These are phyloP conservation scores for Oryzias woworae DNA, from an alignment of 2,113 vertebrate genomes.

Conservation along the genomic window DNA sequence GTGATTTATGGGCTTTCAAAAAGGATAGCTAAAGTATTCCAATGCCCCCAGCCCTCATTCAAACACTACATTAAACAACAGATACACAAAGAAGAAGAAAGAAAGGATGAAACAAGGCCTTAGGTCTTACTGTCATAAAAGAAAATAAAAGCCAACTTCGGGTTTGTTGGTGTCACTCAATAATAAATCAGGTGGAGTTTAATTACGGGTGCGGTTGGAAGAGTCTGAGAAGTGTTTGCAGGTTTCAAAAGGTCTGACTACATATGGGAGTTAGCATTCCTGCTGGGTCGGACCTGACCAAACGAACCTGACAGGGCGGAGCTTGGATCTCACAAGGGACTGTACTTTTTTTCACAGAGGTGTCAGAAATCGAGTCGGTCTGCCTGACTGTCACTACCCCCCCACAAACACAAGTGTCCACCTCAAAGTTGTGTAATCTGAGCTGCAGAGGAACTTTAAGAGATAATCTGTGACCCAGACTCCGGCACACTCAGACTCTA, in stretches of 20 bases:
- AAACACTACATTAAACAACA: slow-evolving; percentile 47
- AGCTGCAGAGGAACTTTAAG: slow-evolving; percentile 58
- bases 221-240: slow-evolving; percentile 77
- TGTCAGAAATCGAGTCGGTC: slow-evolving; percentile 22
- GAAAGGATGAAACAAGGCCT: slow-evolving; percentile 66
- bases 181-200: slow-evolving; percentile 98
- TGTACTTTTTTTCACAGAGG: slow-evolving; percentile 38
- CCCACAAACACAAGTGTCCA: slow-evolving; percentile 38
- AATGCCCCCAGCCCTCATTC: slow-evolving; percentile 42
- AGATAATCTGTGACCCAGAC: slow-evolving; percentile 71
- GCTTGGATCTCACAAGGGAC: slow-evolving; percentile 22
- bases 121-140: slow-evolving; percentile 88
- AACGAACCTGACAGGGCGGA: slow-evolving; percentile 61
- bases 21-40: slow-evolving; percentile 27
- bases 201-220: slow-evolving; percentile 90
- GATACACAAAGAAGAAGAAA: slow-evolving; percentile 29
- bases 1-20: slow-evolving; percentile 27
- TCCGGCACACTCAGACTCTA: slow-evolving; percentile 62
- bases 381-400: slow-evolving; percentile 30
- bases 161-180: slow-evolving; percentile 96
- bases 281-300: slow-evolving; percentile 77
- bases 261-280: slow-evolving; percentile 83
- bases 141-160: slow-evolving; percentile 86
- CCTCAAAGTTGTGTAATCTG: slow-evolving; percentile 60
- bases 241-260: slow-evolving; percentile 81